A percentile compares a stretch with the other conserved stretches of the same genome.
These are phyloP conservation scores for Zootoca vivipara DNA, from an alignment of 2,113 vertebrate species.

Conservation along the genomic window DNA sequence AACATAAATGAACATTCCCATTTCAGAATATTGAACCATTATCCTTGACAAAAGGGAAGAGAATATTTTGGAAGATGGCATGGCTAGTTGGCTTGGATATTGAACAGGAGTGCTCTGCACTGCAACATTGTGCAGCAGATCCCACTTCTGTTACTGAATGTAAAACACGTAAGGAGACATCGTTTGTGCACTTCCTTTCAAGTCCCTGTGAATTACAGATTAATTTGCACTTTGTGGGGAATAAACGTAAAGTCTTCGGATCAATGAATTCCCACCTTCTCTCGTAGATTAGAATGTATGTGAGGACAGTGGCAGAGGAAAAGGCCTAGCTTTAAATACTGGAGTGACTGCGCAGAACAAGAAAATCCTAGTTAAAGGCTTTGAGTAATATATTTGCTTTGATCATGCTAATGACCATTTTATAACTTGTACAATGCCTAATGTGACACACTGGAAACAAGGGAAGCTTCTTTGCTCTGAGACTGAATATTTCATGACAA, in stretches of 20 bases:
- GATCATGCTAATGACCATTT: conserved; percentile 22
- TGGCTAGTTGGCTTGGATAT: too few species aligned
- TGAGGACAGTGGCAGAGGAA: not conserved
- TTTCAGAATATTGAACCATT: too few species aligned
- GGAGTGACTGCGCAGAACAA: not conserved
- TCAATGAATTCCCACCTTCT: not conserved
- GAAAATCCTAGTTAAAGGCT: not conserved
- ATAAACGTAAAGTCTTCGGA: not conserved
- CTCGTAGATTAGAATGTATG: not conserved
- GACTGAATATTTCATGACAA: conserved; percentile 16
- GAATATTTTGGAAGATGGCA: too few species aligned
- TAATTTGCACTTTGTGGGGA: not conserved
- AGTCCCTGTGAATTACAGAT: not conserved
- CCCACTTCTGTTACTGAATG: too few species aligned
- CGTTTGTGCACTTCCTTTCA: not conserved
- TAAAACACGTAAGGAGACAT: not conserved
- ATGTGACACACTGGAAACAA: conserved; percentile 5
- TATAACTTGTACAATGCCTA: conserved; percentile 12
- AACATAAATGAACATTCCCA: too few species aligned
- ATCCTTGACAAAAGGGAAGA: too few species aligned
- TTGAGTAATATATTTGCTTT: conserved; percentile 24
- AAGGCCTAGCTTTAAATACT: not conserved
- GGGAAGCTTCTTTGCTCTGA: not conserved
- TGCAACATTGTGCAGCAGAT: too few species aligned
- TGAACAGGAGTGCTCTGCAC: too few species aligned